Conservation (phyloP, 2,797 vertebrate genomes). For the Anguilla marmorata region DNA sequence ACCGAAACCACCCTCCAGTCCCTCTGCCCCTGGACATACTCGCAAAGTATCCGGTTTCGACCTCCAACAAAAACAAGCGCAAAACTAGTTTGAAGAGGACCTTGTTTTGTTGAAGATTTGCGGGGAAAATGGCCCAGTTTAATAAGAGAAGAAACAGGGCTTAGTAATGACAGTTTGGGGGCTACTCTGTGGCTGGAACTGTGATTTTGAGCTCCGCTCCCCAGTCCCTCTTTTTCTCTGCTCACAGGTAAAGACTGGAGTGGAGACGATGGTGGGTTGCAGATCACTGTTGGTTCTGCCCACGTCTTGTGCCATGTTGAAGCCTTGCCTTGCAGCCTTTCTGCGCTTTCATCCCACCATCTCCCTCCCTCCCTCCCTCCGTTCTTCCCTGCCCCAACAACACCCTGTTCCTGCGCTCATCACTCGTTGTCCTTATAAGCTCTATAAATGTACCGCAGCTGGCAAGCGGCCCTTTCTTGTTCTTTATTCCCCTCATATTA, state of each 20-base stretch:
- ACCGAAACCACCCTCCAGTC: background rate
- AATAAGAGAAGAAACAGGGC: conserved; percentile 20
- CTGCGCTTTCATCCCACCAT: background rate
- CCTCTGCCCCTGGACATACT: background rate
- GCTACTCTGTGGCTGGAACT: conserved; percentile 17
- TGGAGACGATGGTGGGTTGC: background rate
- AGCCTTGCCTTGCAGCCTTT: background rate
- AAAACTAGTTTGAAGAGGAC: background rate
- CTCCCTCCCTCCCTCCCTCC: background rate
- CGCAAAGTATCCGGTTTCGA: background rate
- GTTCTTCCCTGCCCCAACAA: background rate
- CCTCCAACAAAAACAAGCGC: background rate
- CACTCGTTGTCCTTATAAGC: conserved; percentile 10
- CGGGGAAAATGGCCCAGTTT: background rate
- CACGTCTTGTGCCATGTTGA: conserved; percentile 17
- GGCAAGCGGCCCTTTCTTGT: background rate
- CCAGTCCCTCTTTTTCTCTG: background rate
- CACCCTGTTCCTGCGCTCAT: background rate
- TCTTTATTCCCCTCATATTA: background rate
- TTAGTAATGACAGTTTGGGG: conserved; percentile 17
- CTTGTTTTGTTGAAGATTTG: conserved; percentile 1
- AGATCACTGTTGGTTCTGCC: background rate
- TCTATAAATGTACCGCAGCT: background rate
- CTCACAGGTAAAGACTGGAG: conserved; percentile 18
- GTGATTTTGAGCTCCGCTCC: background rate